Conservation (phyloP, 2,888 invertebrate genomes). For the Chrysina gloriosa region DNA sequence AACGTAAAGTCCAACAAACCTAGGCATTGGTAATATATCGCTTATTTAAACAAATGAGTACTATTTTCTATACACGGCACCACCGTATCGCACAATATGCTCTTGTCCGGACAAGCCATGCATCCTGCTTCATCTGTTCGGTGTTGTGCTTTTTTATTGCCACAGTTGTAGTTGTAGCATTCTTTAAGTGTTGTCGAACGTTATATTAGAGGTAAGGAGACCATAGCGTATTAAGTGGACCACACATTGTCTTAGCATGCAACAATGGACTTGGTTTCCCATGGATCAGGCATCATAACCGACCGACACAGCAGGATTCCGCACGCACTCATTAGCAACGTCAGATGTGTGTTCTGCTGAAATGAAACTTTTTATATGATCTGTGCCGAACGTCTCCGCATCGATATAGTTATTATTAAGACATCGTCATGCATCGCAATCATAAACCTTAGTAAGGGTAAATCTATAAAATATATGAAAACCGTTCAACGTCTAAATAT, state of each 20-base stretch:
- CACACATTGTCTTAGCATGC: constrained; percentile 57
- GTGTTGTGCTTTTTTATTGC: constrained; percentile 29
- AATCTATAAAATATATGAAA: neutral
- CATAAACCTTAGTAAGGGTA: neutral
- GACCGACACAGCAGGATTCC: constrained; percentile 59
- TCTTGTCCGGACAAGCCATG: constrained; percentile 20
- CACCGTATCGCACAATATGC: constrained; percentile 22
- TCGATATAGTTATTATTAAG: constrained; percentile 27
- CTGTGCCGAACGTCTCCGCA: constrained; percentile 21
- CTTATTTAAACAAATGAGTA: constrained; percentile 37
- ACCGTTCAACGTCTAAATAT: too few species aligned
- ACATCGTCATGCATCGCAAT: constrained; percentile 11
- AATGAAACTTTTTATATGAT: constrained; percentile 35
- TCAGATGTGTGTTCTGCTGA: constrained; percentile 55
- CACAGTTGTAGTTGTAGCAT: constrained; percentile 33
- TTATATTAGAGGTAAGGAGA: constrained; percentile 35
- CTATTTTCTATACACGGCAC: constrained; percentile 28
- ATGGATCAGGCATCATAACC: constrained; percentile 53
- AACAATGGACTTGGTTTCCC: constrained; percentile 58
- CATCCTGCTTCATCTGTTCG: constrained; percentile 27
- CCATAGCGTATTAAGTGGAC: constrained; percentile 55
- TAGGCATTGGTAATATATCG: constrained; percentile 31
- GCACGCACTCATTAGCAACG: constrained; percentile 64
- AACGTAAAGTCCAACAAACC: constrained; percentile 18
- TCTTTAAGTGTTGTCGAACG: constrained; percentile 37